phyloP scores from a whole-genome alignment of 2,113 vertebrate species.

The Triplophysa tibetana region DNA sequence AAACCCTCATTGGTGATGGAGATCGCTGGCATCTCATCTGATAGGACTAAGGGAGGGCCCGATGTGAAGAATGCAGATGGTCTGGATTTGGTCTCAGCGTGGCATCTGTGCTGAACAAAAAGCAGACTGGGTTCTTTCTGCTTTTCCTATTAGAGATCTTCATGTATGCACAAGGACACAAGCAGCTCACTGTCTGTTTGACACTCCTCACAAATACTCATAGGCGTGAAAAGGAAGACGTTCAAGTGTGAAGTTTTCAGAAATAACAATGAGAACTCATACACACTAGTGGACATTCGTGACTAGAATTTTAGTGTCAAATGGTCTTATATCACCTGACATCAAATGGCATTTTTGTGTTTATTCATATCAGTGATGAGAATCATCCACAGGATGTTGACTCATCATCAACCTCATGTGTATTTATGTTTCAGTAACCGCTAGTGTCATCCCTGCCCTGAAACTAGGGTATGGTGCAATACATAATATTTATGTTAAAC shows the following conservation, averaged over 20 bases:
- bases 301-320: background rate
- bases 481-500: background rate
- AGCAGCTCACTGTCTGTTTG: background rate
- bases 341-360: background rate
- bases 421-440: background rate
- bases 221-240: background rate
- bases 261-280: background rate
- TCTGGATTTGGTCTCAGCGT: slow-evolving; percentile 36
- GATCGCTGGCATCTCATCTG: background rate
- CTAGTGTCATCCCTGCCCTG: slow-evolving; percentile 9
- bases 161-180: background rate
- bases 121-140: slow-evolving; percentile 32
- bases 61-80: slow-evolving; percentile 57
- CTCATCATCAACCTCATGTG: background rate
- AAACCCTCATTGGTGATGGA: background rate
- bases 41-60: slow-evolving; percentile 27
- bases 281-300: background rate
- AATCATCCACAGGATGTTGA: slow-evolving; percentile 7
- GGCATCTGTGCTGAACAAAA: slow-evolving; percentile 36
- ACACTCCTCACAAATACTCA: background rate
- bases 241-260: background rate
- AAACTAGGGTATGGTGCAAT: slow-evolving; percentile 2
- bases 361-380: slow-evolving; percentile 7
- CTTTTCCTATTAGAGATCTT: background rate
- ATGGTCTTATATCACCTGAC: background rate